phyloP scores from a whole-genome alignment of 2,113 vertebrate genomes.

The Zosterops hypoxanthus region DNA sequence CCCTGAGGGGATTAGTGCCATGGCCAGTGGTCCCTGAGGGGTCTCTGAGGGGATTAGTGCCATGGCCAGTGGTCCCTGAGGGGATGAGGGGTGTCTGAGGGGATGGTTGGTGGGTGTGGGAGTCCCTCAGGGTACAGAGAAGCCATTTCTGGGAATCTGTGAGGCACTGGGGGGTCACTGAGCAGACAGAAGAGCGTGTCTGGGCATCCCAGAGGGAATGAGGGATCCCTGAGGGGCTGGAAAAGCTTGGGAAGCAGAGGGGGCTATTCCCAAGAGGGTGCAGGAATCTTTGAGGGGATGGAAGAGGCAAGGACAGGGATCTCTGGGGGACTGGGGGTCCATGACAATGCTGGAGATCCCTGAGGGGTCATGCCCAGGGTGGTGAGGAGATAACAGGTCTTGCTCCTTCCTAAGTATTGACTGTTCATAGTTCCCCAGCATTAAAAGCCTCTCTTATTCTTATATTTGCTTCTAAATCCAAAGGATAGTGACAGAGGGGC shows the following conservation, averaged over 20 bases:
- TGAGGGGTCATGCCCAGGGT: not conserved
- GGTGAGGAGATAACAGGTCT: not conserved
- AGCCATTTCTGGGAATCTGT: not conserved
- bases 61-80: not conserved
- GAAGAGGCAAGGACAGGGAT: not conserved
- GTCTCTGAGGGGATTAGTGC: too few relatives aligned
- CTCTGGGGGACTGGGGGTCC: not conserved
- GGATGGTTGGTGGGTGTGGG: too few relatives aligned
- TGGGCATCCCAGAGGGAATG: not conserved
- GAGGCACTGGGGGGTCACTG: not conserved
- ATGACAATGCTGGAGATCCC: not conserved
- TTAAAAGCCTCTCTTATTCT: not conserved
- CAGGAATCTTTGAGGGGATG: not conserved
- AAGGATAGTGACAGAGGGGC: not conserved
- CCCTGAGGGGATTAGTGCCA: too few relatives aligned
- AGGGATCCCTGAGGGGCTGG: not conserved
- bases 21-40: not conserved
- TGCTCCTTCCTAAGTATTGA: rapidly evolving
- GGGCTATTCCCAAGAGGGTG: not conserved
- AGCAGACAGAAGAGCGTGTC: too few relatives aligned
- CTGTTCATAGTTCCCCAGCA: not conserved
- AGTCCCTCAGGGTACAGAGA: not conserved
- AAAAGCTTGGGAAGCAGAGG: not conserved
- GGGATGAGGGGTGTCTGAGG: not conserved
- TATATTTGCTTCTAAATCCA: not conserved